These are phyloP conservation scores for Scomber japonicus DNA, from an alignment of 2,113 vertebrate genomes.

Conservation along the genomic window DNA sequence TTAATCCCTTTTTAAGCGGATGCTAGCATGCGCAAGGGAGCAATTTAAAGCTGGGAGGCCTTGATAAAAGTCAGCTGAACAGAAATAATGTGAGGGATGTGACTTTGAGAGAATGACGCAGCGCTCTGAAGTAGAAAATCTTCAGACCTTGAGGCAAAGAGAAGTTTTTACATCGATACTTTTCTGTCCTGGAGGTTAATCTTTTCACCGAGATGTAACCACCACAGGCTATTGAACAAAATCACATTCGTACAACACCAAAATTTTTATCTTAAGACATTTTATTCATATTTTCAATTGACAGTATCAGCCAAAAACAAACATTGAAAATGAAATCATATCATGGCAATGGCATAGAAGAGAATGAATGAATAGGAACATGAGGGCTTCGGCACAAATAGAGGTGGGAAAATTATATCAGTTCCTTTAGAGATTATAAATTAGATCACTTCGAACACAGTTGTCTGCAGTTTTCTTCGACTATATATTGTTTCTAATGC, in stretches of 20 bases:
- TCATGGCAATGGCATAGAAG: slow-evolving; percentile 50
- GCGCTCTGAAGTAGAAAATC: not conserved
- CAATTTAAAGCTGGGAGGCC: slow-evolving; percentile 11
- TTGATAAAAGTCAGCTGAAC: slow-evolving; percentile 38
- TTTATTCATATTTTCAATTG: slow-evolving; percentile 84
- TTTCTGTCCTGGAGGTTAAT: not conserved
- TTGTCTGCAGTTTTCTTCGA: slow-evolving; percentile 55
- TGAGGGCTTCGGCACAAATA: slow-evolving; percentile 48
- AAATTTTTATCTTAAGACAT: slow-evolving; percentile 74
- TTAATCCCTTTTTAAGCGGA: slow-evolving; percentile 39
- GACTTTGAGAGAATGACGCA: slow-evolving; percentile 12
- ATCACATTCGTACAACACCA: slow-evolving; percentile 21
- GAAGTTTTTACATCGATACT: not conserved
- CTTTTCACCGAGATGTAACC: not conserved
- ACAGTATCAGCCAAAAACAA: slow-evolving; percentile 83
- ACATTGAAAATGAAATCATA: slow-evolving; percentile 69
- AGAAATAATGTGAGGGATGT: not conserved
- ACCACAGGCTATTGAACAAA: not conserved
- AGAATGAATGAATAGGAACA: slow-evolving; percentile 40
- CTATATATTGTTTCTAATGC: slow-evolving; percentile 64
- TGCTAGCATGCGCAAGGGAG: not conserved
- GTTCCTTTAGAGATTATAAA: slow-evolving; percentile 63
- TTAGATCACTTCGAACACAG: slow-evolving; percentile 59
- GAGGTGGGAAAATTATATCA: slow-evolving; percentile 51
- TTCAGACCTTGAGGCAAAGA: not conserved